Percentiles rank a stretch among this genome's conserved stretches.
Conservation (phyloP, 2,888 invertebrate genomes). For the Sisyra nigra region DNA sequence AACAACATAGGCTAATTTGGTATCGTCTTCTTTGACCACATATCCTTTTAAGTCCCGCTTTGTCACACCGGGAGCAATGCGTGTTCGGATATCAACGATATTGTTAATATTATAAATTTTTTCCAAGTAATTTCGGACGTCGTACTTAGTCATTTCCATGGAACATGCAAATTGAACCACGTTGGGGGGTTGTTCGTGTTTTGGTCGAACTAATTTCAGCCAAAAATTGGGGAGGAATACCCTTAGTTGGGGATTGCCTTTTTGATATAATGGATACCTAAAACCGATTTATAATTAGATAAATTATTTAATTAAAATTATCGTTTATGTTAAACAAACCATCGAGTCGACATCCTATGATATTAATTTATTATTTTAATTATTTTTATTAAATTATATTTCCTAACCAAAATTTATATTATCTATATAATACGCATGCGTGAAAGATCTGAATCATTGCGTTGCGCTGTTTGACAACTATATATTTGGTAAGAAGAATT, state of each 20-base stretch:
- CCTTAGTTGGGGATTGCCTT: conserved; percentile 85
- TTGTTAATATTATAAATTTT: conserved; percentile 80
- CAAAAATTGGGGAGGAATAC: conserved; percentile 93
- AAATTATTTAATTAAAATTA: conserved; percentile 4
- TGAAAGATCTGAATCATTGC: too few relatives aligned
- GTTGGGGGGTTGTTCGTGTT: conserved; percentile 53
- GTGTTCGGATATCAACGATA: conserved; percentile 59
- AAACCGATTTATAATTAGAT: too few relatives aligned
- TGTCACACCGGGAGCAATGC: conserved; percentile 53
- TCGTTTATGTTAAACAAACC: conserved; percentile 20
- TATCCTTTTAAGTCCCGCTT: conserved; percentile 42
- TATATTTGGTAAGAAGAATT: too few relatives aligned
- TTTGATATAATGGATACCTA: conserved; percentile 82
- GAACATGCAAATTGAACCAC: conserved; percentile 79
- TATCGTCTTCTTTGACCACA: conserved; percentile 67
- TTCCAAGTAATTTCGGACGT: conserved; percentile 84
- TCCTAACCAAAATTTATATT: too few relatives aligned
- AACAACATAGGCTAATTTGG: conserved; percentile 61
- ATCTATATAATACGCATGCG: too few relatives aligned
- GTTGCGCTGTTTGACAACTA: too few relatives aligned
- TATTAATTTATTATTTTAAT: background rate
- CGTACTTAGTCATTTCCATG: conserved; percentile 82
- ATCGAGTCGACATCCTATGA: conserved; percentile 30
- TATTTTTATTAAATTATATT: too few relatives aligned
- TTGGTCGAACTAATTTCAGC: conserved; percentile 77